Evolutionary conservation across 2,113 vertebrate species (phyloP), one percentile per base, ranked within the genome.

Genomic region (Plestiodon gilberti): DNA sequence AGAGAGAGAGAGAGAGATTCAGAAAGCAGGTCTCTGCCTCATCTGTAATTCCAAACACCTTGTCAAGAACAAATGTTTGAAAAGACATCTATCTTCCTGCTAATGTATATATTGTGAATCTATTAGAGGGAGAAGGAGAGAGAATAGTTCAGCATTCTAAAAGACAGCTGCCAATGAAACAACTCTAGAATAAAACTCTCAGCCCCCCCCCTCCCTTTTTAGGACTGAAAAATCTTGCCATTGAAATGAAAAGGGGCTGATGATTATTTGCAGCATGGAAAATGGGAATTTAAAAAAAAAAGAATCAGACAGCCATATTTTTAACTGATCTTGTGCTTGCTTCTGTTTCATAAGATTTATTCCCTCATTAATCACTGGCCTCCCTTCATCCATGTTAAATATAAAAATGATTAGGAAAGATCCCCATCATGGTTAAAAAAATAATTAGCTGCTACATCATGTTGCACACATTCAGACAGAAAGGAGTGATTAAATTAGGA

Each of bases 401-500:
- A 96, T 95, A 95, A 96, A 96, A 96, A 96, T 96, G 95, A 96
- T 97, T 96, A 96, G 95, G 95, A 96, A 96, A 97, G 97, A 98
- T 97, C 96, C 96, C 97, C 95, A 97, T 97, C 96, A 96, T 94
- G 96, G 97, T 97, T 97, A 96, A 98, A 98, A 98, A 98, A 97
- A 98, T 98, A 98, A 98, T 98, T 98, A 98, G 98, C 97, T 96
- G 95, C 96, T 97, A 96, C 97, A 96, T 97, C 96, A 96, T 94
- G 96, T 96, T 97, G 96, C 96, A 96, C 95, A 95, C 95, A 93
- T 94, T 93, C 94, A 89, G 96, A 97, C 97, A 97, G 97, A 97
- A 97, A 97, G 95, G 94, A 96, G 96, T 97, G 98, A 98, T 98
- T 98, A 97, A 98, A 98, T 98, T 96, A 96, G 96, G 95, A 95